phyloP scores from a whole-genome alignment of 2,797 vertebrate genomes.

The Sebastes trivittatus region DNA sequence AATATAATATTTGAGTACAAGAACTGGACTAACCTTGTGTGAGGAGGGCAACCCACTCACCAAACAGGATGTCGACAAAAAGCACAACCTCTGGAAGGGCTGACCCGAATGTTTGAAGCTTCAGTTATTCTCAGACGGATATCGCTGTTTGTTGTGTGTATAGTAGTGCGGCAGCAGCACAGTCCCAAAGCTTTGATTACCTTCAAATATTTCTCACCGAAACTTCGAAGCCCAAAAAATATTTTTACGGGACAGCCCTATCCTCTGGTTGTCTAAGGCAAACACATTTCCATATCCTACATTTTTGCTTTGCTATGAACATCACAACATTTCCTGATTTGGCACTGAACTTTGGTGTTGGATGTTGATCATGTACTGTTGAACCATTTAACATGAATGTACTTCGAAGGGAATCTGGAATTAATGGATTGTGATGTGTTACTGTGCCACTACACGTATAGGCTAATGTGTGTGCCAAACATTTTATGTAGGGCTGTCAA shows the following conservation, averaged over 20 bases:
- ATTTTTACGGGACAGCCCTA: no score
- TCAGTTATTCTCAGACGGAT: no score
- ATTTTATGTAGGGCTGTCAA: neutral
- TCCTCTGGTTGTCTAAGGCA: no score
- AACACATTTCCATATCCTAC: slow-evolving; percentile 10
- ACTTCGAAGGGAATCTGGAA: neutral
- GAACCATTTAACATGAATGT: neutral
- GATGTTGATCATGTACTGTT: no score
- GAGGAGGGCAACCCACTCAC: slow-evolving; percentile 19
- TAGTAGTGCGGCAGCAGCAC: no score
- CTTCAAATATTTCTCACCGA: no score
- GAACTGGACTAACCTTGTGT: slow-evolving; percentile 25
- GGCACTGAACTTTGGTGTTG: no score
- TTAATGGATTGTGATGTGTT: neutral
- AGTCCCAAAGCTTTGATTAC: no score
- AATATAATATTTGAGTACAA: neutral
- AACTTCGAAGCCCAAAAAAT: no score
- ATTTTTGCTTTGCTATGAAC: slow-evolving; percentile 5
- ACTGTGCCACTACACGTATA: neutral
- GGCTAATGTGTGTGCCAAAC: neutral
- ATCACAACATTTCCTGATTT: neutral
- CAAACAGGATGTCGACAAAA: slow-evolving; percentile 38
- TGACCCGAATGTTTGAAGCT: no score
- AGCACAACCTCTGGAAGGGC: slow-evolving; percentile 2
- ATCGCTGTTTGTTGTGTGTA: no score